Percentiles rank a stretch among this genome's conserved stretches.
phyloP scores from a whole-genome alignment of 2,888 invertebrate species.

The Parnassius smintheus region DNA sequence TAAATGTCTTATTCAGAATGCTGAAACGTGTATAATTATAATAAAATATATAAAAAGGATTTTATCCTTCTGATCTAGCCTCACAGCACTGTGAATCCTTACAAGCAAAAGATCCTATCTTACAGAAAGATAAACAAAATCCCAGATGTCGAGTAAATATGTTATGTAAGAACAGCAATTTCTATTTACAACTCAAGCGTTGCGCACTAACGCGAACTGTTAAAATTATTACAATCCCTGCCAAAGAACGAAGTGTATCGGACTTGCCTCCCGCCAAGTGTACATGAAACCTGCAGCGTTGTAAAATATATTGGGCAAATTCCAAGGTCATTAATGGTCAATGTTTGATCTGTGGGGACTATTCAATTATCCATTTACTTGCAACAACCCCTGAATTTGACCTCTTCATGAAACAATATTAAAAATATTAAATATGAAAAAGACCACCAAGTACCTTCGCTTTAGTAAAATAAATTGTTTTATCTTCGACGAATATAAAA shows the following conservation, averaged over 20 bases:
- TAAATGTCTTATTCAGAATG: conserved; percentile 20
- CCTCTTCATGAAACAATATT: too few relatives aligned
- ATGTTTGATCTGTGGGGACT: too few relatives aligned
- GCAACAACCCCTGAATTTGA: too few relatives aligned
- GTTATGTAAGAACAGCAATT: conserved; percentile 48
- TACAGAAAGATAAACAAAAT: conserved; percentile 39
- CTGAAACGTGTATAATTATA: conserved; percentile 21
- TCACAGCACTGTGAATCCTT: conserved; percentile 27
- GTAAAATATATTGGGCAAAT: too few relatives aligned
- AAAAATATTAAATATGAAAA: too few relatives aligned
- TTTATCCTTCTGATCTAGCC: conserved; percentile 3
- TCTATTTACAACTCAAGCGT: conserved; percentile 68
- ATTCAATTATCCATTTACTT: too few relatives aligned
- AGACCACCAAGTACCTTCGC: too few relatives aligned
- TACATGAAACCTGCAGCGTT: conserved; percentile 9
- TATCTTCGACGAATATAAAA: too few relatives aligned
- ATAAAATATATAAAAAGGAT: conserved; percentile 24
- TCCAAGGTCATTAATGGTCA: too few relatives aligned
- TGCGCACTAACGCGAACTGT: conserved; percentile 57
- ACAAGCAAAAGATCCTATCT: conserved; percentile 39
- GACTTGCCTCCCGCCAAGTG: conserved; percentile 49
- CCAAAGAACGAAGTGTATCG: conserved; percentile 51
- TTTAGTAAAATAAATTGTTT: too few relatives aligned
- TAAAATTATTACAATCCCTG: conserved; percentile 43
- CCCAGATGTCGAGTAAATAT: conserved; percentile 22